Evolutionary conservation across 1,140 invertebrate species (phyloP).

Genomic region (Cotesia typhae): DNA sequence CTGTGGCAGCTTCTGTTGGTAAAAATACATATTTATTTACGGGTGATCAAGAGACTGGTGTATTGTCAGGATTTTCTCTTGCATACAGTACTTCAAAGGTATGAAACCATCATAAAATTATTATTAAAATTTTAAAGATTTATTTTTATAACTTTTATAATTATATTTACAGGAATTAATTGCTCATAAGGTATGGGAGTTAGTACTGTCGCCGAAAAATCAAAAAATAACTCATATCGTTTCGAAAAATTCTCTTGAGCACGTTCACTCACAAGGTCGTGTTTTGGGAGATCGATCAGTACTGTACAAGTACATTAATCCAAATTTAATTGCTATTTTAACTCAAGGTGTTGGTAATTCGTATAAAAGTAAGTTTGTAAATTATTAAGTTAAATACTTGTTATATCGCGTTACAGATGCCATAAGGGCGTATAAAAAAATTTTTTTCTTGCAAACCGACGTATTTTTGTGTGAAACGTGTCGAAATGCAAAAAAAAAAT

Average conservation of each 20-base stretch:
- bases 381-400: neutral
- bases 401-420: too few species aligned
- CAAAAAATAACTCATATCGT: conserved; percentile 76
- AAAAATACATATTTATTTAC: conserved; percentile 77
- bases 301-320: conserved; percentile 98
- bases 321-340: conserved; percentile 90
- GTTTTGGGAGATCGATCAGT: conserved; percentile 95
- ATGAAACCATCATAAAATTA: conserved; percentile 12
- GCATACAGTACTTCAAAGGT: conserved; percentile 58
- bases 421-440: too few species aligned
- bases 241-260: conserved; percentile 80
- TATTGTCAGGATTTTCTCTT: conserved; percentile 76
- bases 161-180: conserved; percentile 56
- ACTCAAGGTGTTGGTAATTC: conserved; percentile 80
- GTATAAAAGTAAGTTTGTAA: conserved; percentile 73
- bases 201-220: conserved; percentile 73
- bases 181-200: conserved; percentile 73
- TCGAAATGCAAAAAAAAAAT: too few species aligned
- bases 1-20: conserved; percentile 63
- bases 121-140: conserved; percentile 17
- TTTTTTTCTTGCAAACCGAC: too few species aligned
- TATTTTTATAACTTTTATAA: conserved; percentile 34
- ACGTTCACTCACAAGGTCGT: conserved; percentile 94
- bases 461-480: too few species aligned
- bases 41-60: conserved; percentile 71